These are phyloP conservation scores for Smutsia temminckii DNA, from an alignment of 2,797 vertebrate genomes.

Conservation along the genomic window DNA sequence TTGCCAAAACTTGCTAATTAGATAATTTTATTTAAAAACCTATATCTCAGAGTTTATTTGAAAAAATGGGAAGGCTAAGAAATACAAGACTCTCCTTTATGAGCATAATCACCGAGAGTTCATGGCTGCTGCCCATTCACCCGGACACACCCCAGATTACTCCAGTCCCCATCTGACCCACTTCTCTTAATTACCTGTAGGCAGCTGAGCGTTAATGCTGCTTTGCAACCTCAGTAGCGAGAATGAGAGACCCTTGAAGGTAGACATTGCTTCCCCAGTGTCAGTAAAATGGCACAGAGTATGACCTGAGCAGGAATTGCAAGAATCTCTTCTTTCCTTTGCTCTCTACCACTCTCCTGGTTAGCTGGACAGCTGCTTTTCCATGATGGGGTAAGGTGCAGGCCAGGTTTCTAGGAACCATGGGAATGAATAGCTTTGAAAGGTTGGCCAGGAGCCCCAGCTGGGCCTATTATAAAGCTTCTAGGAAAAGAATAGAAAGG, in stretches of 20 bases:
- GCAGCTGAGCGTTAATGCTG: not conserved
- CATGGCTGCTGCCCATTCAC: not conserved
- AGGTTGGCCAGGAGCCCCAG: not conserved
- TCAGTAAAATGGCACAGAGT: fast-evolving
- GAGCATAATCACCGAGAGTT: not conserved
- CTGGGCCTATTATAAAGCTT: not conserved
- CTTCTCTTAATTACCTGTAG: not conserved
- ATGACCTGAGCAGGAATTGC: fast-evolving
- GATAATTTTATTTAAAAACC: not conserved
- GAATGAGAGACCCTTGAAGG: not conserved
- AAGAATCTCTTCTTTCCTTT: not conserved
- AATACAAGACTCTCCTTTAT: not conserved
- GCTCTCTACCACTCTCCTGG: not conserved
- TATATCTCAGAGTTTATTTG: not conserved
- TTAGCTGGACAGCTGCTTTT: not conserved
- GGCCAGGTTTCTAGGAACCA: not conserved
- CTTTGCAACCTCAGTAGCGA: not conserved
- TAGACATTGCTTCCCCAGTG: not conserved
- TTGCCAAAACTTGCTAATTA: not conserved
- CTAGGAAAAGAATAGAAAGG: not conserved
- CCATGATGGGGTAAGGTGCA: not conserved
- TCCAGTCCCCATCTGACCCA: not conserved
- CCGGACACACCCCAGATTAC: not conserved
- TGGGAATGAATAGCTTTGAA: not conserved
- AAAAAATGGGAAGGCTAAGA: not conserved